Conservation (phyloP, 2,113 vertebrate genomes). For the Hypocryptadius cinnamomeus region DNA sequence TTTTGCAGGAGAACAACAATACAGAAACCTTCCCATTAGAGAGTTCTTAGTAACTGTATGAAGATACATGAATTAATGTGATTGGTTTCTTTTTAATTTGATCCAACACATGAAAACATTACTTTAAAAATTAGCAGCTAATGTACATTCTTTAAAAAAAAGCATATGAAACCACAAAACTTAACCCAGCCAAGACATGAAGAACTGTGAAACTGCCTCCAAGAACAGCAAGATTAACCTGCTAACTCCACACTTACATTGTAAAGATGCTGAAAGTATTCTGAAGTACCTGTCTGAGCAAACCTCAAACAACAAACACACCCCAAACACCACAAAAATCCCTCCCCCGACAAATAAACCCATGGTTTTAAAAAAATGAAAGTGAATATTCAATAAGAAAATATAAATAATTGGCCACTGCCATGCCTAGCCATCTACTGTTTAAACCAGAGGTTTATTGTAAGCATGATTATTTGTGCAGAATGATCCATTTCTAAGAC, state of each 20-base stretch:
- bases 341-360: neutral
- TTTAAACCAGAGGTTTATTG: neutral
- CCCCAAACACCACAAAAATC: neutral
- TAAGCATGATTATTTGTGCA: neutral
- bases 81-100: neutral
- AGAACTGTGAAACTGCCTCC: neutral
- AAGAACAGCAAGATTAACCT: neutral
- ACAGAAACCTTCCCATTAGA: neutral
- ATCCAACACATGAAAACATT: neutral
- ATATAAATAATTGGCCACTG: neutral
- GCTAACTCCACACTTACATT: neutral
- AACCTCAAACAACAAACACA: neutral
- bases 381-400: neutral
- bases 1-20: neutral
- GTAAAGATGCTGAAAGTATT: neutral
- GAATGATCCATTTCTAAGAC: conserved; percentile 38
- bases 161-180: neutral
- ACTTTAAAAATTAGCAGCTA: neutral
- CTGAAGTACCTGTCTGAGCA: neutral
- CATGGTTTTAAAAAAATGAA: neutral
- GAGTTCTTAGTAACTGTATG: neutral
- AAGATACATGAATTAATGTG: neutral
- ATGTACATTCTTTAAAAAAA: neutral
- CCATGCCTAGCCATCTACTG: neutral
- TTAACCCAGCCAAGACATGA: neutral